Percentiles rank a stretch among this genome's conserved stretches.
These are phyloP conservation scores for Thera britannica DNA, from an alignment of 2,888 invertebrate species.

Conservation along the genomic window DNA sequence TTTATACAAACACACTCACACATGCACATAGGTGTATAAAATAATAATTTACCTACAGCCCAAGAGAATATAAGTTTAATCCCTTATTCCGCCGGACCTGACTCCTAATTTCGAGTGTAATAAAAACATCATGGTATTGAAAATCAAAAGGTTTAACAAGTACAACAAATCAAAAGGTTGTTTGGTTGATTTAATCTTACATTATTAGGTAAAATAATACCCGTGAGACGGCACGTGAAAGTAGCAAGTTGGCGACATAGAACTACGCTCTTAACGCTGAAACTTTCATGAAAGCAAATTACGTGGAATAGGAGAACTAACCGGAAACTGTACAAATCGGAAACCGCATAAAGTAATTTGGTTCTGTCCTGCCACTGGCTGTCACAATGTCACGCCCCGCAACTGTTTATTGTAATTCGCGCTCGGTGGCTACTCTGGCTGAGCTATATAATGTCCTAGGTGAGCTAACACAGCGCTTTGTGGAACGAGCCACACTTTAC, in stretches of 20 bases:
- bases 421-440: slow-evolving; percentile 15
- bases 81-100: no score
- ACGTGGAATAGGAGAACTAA: slow-evolving; percentile 17
- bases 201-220: not conserved
- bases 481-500: not conserved
- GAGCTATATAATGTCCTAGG: slow-evolving; percentile 8
- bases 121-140: no score
- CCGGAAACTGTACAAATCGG: slow-evolving; percentile 31
- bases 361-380: slow-evolving; percentile 28
- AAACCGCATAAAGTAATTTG: slow-evolving; percentile 35
- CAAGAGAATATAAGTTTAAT: no score
- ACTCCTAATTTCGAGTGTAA: no score
- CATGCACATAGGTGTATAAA: no score
- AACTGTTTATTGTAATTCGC: slow-evolving; percentile 26
- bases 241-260: not conserved
- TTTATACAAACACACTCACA: no score
- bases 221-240: not conserved
- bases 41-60: no score
- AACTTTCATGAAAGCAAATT: slow-evolving; percentile 18
- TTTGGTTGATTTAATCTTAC: not conserved
- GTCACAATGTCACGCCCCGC: slow-evolving; percentile 29
- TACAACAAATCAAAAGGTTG: not conserved
- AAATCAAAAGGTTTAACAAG: no score
- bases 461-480: not conserved
- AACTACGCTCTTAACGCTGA: not conserved